Evolutionary conservation across 2,888 invertebrate species (phyloP).

Genomic region (Eupithecia subumbrata): DNA sequence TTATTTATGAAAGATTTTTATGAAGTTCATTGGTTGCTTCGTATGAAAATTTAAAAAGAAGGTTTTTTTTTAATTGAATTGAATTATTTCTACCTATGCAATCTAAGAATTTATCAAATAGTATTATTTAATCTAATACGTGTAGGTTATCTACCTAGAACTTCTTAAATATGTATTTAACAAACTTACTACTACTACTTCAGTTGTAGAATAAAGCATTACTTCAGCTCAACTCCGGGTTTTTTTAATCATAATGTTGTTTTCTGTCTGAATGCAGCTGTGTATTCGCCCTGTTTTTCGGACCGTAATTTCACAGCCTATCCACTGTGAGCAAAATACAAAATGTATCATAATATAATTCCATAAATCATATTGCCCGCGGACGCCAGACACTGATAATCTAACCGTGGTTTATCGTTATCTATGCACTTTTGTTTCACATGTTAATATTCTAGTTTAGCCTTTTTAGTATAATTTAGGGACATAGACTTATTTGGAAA

Average conservation of each 20-base stretch:
- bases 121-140: too few relatives aligned
- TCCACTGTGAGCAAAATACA: conserved; percentile 67
- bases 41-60: too few relatives aligned
- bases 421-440: conserved; percentile 49
- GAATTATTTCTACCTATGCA: neutral
- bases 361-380: conserved; percentile 65
- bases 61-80: neutral
- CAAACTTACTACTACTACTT: too few relatives aligned
- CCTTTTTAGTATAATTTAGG: conserved; percentile 3
- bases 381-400: conserved; percentile 66
- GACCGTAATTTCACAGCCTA: conserved; percentile 9
- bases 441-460: conserved; percentile 27
- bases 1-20: neutral
- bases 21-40: neutral
- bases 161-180: too few relatives aligned
- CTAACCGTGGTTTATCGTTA: conserved; percentile 63
- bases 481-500: neutral
- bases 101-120: too few relatives aligned
- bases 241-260: neutral
- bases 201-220: too few relatives aligned
- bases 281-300: neutral
- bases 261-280: neutral
- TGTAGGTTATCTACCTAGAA: too few relatives aligned
- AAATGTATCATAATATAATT: conserved; percentile 66
- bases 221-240: too few relatives aligned